Base-by-base conservation (phyloP, 2,113 vertebrate genomes). In the Excalfactoria chinensis region DNA sequence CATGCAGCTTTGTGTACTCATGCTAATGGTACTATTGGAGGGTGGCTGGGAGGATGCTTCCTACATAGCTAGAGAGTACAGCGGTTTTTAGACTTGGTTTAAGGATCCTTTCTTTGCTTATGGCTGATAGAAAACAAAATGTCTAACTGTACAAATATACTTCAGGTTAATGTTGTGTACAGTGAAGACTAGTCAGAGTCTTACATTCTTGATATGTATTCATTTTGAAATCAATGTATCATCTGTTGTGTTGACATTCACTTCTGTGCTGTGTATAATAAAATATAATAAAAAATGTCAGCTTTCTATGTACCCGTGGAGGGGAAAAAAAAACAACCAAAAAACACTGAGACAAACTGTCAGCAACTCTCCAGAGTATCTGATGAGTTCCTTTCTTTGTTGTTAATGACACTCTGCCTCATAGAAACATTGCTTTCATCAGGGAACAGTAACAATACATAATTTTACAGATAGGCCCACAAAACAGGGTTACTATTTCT, bases 201-300 rank as follows among this genome's bases (percentile, higher is more conserved):
- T 94, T 72, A 41, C 8, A 13, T 64, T 68, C 56, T 74, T 68
- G 76, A 20, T 77, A 88, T 91, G 94, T 94, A 66, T 74, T 84
- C 68, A 60, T 58, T 72, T 79, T 92, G 88, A 73, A 86, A 86
- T 69, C 78, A 81, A 56, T 3, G 4, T 62, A 55, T 90, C 49
- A 55, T 90, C 49, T 78, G 0, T 41, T 88, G 44, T 46, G 49
- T 48, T 88, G 76, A 56, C 69, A 76, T 85, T 93, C 77, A 66
- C 32, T 67, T 69, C 23, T 66, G 13, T 70, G 48, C 44, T 84
- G 1, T 32, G 26, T 64, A 59, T 34, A 25, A 41, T 12, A 41
- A 41, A 41, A 41, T 64, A 40, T 15, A 34, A 49, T 44, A 4
- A 88, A 62, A 90, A 94, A 84, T 79, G 62, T 40, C 90, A 86